Evolutionary conservation across 2,797 vertebrate species (phyloP), one percentile per base, ranked within the genome.

Genomic region (Thalassophryne amazonica): DNA sequence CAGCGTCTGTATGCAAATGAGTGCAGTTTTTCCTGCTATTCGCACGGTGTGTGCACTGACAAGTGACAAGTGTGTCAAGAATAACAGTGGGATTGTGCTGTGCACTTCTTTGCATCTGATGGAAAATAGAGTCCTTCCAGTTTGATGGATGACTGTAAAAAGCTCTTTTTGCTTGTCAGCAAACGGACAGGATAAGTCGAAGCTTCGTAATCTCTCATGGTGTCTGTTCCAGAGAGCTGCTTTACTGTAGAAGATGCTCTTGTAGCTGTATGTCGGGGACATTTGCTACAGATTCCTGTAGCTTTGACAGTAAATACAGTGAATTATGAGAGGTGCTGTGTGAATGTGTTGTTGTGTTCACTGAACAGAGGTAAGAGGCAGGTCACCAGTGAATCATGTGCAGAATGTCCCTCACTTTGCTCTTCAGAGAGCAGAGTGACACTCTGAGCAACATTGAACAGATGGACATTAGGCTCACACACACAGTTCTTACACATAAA

Each of bases 401-500:
- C 28, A 31, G 16, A 24, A 47, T 32, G 18, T 15, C 20, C 17
- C 28, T 53, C 5, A 42, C 15, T 56, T n/a, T n/a, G n/a, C n/a
- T n/a, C n/a, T n/a, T n/a, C n/a, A 14, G 42, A 35, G 25, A 56
- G 41, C 43, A 42, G 35, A 45, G 36, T 38, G 32, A 50, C 66
- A 45, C 35, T 25, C 45, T 53, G n/a, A 75, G 37, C 37, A 41
- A 22, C 4, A 18, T 18, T 20, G 55, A 60, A 30, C 24, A 63
- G 50, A 69, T 59, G 48, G 51, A 25, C 14, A 1, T 15, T 6
- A 0, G 13, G 35, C 36, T 46, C 21, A 38, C 31, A 5, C 25
- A 18, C 15, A 7, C 7, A 12, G 15, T 12, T 9, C 7, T 55
- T 36, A 4, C n/a, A n/a, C 38, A 23, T 30, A 25, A 14, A 19